Base-by-base conservation (phyloP, 2,797 vertebrate genomes). In the Synanceia verrucosa region DNA sequence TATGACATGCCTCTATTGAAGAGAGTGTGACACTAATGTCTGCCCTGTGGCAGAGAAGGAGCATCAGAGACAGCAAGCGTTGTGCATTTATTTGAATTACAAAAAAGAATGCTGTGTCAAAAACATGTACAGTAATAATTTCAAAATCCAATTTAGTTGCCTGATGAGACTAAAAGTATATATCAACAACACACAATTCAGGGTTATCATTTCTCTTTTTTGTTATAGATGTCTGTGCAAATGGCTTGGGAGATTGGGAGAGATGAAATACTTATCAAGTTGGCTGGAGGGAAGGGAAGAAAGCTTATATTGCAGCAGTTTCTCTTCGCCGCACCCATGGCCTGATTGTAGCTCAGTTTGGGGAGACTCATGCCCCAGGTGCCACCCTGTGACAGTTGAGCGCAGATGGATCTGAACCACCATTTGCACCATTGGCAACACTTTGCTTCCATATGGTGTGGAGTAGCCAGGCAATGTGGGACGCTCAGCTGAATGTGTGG, bases 41-140 rank as follows among this genome's bases (percentile, higher is more conserved):
- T 93, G 86, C 89, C 94, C 92, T 63, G 83, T 89, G 90, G 94
- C 87, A 73, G 74, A 73, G 61, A 83, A 59, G 67, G 47, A 52
- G 68, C 81, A 73, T 78, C 72, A 70, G 79, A 87, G 79, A 71
- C 77, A 78, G 76, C 74, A 64, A 71, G 65, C 9, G 69, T 80
- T 86, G 79, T 84, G 90, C 82, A 84, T 89, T 88, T 93, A 87
- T 94, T 93, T 93, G 89, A 86, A 87, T 86, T 75, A 73, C 69
- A 70, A 65, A 58, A 72, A 50, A 73, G 18, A 66, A 67, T 4
- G 13, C 47, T 4, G 26, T 83, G 85, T 88, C 79, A 90, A 84
- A 86, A 65, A 87, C 57, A 86, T 63, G 84, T 63, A 79, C 26
- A 61, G 77, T 79, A 86, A 91, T 87, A 51, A 86, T 84, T 83